Conservation (phyloP, 1,140 invertebrate species). For the Euschistus heros region DNA sequence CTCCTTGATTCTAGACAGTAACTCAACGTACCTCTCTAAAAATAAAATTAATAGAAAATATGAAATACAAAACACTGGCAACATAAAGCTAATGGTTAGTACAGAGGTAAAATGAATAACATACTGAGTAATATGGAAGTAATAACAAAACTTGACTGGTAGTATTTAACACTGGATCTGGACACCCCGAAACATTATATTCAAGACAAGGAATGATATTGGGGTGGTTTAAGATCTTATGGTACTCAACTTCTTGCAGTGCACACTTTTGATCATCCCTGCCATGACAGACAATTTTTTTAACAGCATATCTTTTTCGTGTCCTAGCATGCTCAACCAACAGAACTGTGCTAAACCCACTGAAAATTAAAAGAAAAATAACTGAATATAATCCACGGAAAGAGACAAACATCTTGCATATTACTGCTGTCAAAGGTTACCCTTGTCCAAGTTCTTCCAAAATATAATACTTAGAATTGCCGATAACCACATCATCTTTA, state of each 20-base stretch:
- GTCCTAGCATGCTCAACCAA: slow-evolving; percentile 62
- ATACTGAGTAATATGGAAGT: slow-evolving; percentile 64
- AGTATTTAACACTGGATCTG: slow-evolving; percentile 53
- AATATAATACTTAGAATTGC: slow-evolving; percentile 56
- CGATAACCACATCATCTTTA: slow-evolving; percentile 59
- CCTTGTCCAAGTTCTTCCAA: slow-evolving; percentile 65
- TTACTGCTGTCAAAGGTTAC: slow-evolving; percentile 39
- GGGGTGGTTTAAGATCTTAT: slow-evolving; percentile 56
- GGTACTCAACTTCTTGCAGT: slow-evolving; percentile 63
- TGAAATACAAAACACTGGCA: not conserved
- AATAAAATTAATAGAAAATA: slow-evolving; percentile 22
- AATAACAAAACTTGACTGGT: slow-evolving; percentile 66
- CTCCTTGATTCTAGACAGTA: slow-evolving; percentile 52
- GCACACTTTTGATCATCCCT: slow-evolving; percentile 65
- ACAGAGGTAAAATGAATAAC: slow-evolving; percentile 25
- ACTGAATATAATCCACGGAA: too few species aligned
- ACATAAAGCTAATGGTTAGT: not conserved
- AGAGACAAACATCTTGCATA: not conserved
- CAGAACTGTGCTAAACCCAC: slow-evolving; percentile 74
- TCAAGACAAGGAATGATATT: slow-evolving; percentile 69
- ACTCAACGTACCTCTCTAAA: slow-evolving; percentile 61
- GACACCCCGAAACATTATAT: slow-evolving; percentile 48
- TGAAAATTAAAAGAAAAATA: slow-evolving; percentile 38
- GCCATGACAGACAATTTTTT: slow-evolving; percentile 70
- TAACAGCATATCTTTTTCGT: slow-evolving; percentile 63